Evolutionary conservation across 1,140 invertebrate species (phyloP).

Genomic region (Formica exsecta): DNA sequence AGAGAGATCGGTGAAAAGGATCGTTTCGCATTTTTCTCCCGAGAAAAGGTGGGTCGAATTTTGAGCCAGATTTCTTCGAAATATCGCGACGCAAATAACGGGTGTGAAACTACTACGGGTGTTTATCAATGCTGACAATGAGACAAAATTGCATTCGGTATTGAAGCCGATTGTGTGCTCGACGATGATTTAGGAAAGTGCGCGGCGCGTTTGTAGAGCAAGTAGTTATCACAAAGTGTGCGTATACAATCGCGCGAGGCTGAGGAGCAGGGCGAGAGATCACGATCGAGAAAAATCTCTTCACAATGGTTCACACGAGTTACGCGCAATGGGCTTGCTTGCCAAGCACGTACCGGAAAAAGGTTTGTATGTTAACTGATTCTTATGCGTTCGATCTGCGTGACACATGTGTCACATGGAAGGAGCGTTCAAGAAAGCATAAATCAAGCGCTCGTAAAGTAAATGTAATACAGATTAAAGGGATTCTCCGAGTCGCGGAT

Average conservation of each 20-base stretch:
- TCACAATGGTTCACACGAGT: slow-evolving; percentile 85
- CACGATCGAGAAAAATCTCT: slow-evolving; percentile 27
- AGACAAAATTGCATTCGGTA: slow-evolving; percentile 30
- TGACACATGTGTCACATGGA: not conserved
- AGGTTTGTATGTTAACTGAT: slow-evolving; percentile 79
- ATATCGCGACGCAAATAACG: not conserved
- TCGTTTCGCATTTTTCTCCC: not conserved
- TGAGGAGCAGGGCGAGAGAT: not conserved
- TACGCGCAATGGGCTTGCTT: slow-evolving; percentile 86
- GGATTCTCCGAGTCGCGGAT: not conserved
- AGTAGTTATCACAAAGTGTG: not conserved
- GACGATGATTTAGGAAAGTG: slow-evolving; percentile 46
- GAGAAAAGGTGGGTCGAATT: not conserved
- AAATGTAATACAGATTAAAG: not conserved
- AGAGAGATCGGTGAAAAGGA: not conserved
- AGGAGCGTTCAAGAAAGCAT: not conserved
- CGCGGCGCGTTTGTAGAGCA: slow-evolving; percentile 12
- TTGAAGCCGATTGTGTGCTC: not conserved
- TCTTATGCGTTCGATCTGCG: not conserved
- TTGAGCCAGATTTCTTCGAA: not conserved
- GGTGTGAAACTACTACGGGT: not conserved
- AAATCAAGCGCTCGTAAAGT: not conserved
- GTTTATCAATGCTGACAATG: not conserved
- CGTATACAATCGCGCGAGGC: not conserved
- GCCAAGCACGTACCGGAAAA: slow-evolving; percentile 86